Conservation (phyloP, 1,140 invertebrate genomes). For the Apis mellifera region DNA sequence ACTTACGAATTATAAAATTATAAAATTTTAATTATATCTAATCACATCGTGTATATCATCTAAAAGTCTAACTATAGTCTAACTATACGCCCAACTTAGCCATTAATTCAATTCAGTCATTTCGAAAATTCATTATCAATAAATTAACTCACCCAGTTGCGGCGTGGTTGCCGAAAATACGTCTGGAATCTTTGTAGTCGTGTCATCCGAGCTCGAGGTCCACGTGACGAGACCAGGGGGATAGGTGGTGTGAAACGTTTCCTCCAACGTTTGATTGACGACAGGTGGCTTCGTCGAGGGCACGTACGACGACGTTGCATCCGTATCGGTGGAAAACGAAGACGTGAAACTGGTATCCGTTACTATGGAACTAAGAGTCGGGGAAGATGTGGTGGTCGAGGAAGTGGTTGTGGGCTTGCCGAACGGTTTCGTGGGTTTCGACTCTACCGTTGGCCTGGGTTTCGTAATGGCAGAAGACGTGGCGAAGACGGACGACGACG, state of each 20-base stretch:
- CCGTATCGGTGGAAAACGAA: background rate
- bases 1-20: background rate
- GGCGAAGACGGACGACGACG: slow-evolving; percentile 18
- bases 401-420: slow-evolving; percentile 6
- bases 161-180: slow-evolving; percentile 55
- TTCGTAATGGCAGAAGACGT: slow-evolving; percentile 12
- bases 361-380: slow-evolving; percentile 9
- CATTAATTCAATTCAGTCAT: background rate
- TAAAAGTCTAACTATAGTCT: too few species aligned
- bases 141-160: slow-evolving; percentile 43
- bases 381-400: background rate
- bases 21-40: too few species aligned
- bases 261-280: slow-evolving; percentile 49
- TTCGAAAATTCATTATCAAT: too few species aligned
- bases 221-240: slow-evolving; percentile 83
- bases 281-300: slow-evolving; percentile 40
- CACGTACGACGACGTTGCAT: slow-evolving; percentile 46
- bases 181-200: slow-evolving; percentile 64
- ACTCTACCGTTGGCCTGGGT: slow-evolving; percentile 31
- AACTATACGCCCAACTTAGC: too few species aligned
- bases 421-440: slow-evolving; percentile 51
- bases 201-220: slow-evolving; percentile 82
- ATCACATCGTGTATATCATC: too few species aligned
- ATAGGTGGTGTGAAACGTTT: slow-evolving; percentile 65
- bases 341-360: slow-evolving; percentile 13